Conservation (phyloP, 2,113 vertebrate genomes). For the Okapia johnstoni region DNA sequence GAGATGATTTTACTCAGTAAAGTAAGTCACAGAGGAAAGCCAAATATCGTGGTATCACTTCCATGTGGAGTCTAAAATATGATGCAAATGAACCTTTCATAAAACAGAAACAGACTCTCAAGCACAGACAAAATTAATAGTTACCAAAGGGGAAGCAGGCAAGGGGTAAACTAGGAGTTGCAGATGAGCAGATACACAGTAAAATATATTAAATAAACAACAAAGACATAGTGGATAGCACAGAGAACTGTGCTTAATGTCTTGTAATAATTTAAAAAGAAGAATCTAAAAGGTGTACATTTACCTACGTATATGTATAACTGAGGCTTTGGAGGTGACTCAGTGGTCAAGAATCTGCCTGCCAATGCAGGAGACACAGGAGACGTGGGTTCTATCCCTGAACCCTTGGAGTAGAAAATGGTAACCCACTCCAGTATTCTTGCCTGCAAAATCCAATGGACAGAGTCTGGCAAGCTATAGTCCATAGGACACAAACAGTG, state of each 20-base stretch:
- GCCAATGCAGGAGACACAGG: not conserved
- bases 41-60: not conserved
- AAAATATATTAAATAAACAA: not conserved
- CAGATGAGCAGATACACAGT: not conserved
- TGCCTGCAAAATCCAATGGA: not conserved
- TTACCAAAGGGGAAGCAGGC: not conserved
- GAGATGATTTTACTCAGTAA: not conserved
- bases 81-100: not conserved
- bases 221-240: not conserved
- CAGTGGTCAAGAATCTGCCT: not conserved
- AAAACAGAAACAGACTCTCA: not conserved
- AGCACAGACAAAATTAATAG: not conserved
- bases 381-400: fast-evolving
- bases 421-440: not conserved
- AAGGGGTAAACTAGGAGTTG: not conserved
- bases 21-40: not conserved
- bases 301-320: not conserved
- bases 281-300: not conserved
- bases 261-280: not conserved
- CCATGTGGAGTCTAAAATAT: not conserved
- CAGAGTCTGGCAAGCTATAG: not conserved
- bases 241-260: not conserved
- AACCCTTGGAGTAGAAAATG: not conserved
- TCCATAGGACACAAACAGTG: fast-evolving
- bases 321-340: not conserved